A percentile compares a stretch with the other conserved stretches of the same genome.
phyloP scores from a whole-genome alignment of 2,113 vertebrate genomes.

The Megaleporinus macrocephalus region DNA sequence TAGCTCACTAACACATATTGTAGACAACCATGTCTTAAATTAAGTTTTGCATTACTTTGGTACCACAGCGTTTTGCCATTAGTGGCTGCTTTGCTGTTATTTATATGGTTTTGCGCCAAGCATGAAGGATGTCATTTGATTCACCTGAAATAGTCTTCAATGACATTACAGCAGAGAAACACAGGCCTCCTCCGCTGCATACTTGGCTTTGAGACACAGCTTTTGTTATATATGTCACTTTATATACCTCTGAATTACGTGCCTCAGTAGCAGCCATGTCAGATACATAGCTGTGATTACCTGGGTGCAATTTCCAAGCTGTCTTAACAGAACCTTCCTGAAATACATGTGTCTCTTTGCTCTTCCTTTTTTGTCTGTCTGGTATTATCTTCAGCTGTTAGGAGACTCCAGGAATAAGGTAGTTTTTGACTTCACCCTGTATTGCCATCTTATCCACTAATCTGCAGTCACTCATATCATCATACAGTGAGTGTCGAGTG shows the following conservation, averaged over 20 bases:
- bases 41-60: too few species aligned
- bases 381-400: slow-evolving; percentile 92
- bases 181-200: too few species aligned
- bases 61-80: too few species aligned
- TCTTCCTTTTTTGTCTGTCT: slow-evolving; percentile 86
- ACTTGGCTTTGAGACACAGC: too few species aligned
- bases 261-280: neutral
- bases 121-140: too few species aligned
- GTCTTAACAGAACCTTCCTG: slow-evolving; percentile 65
- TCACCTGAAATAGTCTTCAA: too few species aligned
- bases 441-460: slow-evolving; percentile 66
- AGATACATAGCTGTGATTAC: neutral
- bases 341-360: slow-evolving; percentile 84
- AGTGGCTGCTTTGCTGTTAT: too few species aligned
- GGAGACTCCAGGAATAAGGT: slow-evolving; percentile 99
- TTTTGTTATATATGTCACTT: neutral
- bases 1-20: too few species aligned
- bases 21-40: too few species aligned
- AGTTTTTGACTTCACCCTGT: slow-evolving; percentile 79
- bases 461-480: slow-evolving; percentile 37
- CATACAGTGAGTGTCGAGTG: neutral
- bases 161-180: too few species aligned
- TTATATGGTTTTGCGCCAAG: too few species aligned
- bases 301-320: neutral
- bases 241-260: neutral